Evolutionary conservation across 2,797 vertebrate species (phyloP).

Genomic region (Naso thynnoides): DNA sequence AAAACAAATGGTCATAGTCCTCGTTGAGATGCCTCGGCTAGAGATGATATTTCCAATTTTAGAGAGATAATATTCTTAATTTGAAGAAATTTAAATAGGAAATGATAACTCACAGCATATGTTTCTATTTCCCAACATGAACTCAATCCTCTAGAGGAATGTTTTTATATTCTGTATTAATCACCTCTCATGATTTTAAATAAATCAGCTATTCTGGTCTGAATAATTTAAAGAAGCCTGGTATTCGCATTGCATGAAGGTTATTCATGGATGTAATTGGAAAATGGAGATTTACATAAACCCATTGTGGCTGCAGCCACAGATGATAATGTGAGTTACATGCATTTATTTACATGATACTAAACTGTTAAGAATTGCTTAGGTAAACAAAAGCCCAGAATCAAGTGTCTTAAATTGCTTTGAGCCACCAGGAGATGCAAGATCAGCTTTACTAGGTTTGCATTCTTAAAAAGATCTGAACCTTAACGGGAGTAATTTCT

Average conservation of each 20-base stretch:
- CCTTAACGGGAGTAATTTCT: background rate
- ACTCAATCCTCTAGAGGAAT: slow-evolving; percentile 2
- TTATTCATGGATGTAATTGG: slow-evolving; percentile 68
- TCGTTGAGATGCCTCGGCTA: background rate
- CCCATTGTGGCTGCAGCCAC: slow-evolving; percentile 34
- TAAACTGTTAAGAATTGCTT: slow-evolving; percentile 2
- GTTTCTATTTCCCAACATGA: slow-evolving; percentile 4
- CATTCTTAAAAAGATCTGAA: background rate
- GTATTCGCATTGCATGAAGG: slow-evolving; percentile 40
- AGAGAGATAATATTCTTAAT: slow-evolving; percentile 16
- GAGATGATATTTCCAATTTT: background rate
- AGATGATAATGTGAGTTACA: slow-evolving; percentile 30
- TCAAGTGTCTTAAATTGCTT: background rate
- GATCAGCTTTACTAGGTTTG: slow-evolving; percentile 1
- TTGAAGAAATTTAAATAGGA: slow-evolving; percentile 4
- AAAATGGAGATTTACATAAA: slow-evolving; percentile 67
- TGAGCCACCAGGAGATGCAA: background rate
- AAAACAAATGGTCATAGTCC: background rate
- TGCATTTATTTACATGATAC: slow-evolving; percentile 43
- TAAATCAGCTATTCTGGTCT: slow-evolving; percentile 30
- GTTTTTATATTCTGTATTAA: slow-evolving; percentile 12
- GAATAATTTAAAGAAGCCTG: slow-evolving; percentile 39
- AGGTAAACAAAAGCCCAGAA: slow-evolving; percentile 15
- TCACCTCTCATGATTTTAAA: slow-evolving; percentile 28
- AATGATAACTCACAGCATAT: slow-evolving; percentile 4